A percentile compares a stretch with the other conserved stretches of the same genome.
These are phyloP conservation scores for Polylopha cassiicola DNA, from an alignment of 2,888 invertebrate genomes.

Conservation along the genomic window DNA sequence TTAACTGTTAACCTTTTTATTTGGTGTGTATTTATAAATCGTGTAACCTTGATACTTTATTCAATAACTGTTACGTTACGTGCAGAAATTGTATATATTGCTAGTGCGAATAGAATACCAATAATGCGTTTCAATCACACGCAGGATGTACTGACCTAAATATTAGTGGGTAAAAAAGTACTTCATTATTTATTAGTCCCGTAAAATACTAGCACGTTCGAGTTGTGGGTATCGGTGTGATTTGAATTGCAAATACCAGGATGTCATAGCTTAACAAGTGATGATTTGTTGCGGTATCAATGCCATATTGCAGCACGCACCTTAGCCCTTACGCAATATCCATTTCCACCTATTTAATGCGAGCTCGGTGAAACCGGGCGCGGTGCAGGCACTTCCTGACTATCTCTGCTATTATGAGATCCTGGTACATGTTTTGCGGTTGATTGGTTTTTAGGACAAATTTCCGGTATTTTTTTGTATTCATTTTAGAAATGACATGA, in stretches of 20 bases:
- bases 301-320: conserved; percentile 15
- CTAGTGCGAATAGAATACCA: conserved; percentile 16
- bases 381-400: conserved; percentile 17
- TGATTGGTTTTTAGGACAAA: too few relatives aligned
- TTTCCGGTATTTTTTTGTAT: too few relatives aligned
- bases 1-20: conserved; percentile 14
- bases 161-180: conserved; percentile 8
- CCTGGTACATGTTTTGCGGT: conserved; percentile 8
- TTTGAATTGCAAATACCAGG: conserved; percentile 13
- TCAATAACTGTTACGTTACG: conserved; percentile 16
- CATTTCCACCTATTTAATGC: conserved; percentile 20
- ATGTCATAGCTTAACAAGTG: background rate
- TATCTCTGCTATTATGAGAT: conserved; percentile 11
- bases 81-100: conserved; percentile 14
- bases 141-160: conserved; percentile 16
- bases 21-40: conserved; percentile 6
- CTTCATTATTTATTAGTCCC: conserved; percentile 14
- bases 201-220: conserved; percentile 12
- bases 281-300: conserved; percentile 16
- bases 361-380: conserved; percentile 17
- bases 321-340: conserved; percentile 17
- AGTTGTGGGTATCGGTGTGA: conserved; percentile 1
- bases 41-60: conserved; percentile 14
- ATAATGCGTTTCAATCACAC: conserved; percentile 11
- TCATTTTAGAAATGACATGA: too few relatives aligned